Base-by-base conservation (phyloP, 1,140 invertebrate genomes). In the Drosophila orena region DNA sequence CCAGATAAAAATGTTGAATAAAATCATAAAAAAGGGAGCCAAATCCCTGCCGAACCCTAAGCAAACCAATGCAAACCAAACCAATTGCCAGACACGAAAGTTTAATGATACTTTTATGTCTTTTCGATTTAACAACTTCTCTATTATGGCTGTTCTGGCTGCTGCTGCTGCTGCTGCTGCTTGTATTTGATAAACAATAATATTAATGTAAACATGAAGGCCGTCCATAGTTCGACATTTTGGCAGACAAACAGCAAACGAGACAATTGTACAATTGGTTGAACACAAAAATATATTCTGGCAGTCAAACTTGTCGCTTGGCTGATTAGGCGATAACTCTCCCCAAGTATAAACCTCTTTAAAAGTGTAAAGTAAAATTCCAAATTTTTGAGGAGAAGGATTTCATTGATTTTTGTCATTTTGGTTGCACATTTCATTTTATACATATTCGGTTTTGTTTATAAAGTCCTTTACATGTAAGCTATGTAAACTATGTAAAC, bases 71-170 rank as follows among this genome's bases (percentile, higher is more conserved):
- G 20, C 22, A 56, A 70, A 49, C 53, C 65, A 50, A 61, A 60
- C 43, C 61, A 61, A 65, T 57, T 49, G 68, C 46, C 77, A 81
- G 68, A 86, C 73, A 81, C 66, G 43, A 86, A 77, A 66, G 74
- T 70, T 85, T 75, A 81, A 85, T 78, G 74, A 75, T 86, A 74
- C 58, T 71, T 85, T 85, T 81, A 78, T 88, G 83, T 57, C 52
- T 81, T 78, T 77, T 60, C 61, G 54, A 78, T 74, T 78, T 79
- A 69, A 77, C 34, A 75, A 68, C 58, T 74, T 62, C 55, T 66
- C 52, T 57, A 35, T 55, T 80, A 34, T 53, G 54, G 44, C 22
- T 46, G 46, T 40, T 65, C 37, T 59, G 49, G 44, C 22, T 74
- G 43, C 52, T 61, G 40, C 35, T 42, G 44, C 22, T 74, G 43